phyloP scores from a whole-genome alignment of 2,797 vertebrate genomes.

The Numenius phaeopus region DNA sequence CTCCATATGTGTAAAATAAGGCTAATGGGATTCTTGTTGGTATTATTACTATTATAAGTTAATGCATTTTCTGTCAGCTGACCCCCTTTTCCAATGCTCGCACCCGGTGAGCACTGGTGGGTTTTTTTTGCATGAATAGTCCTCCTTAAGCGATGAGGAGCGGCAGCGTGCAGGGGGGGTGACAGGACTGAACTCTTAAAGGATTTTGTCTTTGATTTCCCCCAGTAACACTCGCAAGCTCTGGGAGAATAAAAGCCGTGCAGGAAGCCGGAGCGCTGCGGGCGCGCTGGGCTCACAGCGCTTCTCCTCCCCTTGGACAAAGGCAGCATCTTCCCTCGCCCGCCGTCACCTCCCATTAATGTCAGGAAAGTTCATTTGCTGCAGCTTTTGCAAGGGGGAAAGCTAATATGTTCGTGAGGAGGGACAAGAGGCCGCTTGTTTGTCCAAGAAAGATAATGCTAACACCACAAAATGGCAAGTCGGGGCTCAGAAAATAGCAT shows the following conservation, averaged over 20 bases:
- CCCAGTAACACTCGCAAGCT: neutral
- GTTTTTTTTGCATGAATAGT: neutral
- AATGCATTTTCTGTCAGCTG: neutral
- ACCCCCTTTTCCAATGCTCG: neutral
- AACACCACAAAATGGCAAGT: neutral
- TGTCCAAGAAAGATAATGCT: neutral
- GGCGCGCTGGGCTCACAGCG: neutral
- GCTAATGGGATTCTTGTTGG: neutral
- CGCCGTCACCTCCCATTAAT: neutral
- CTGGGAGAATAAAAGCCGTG: neutral
- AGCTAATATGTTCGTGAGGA: neutral
- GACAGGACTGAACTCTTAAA: neutral
- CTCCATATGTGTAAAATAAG: neutral
- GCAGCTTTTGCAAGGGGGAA: neutral
- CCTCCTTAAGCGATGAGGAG: neutral
- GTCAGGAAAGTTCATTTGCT: constrained; percentile 39
- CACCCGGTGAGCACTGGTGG: neutral
- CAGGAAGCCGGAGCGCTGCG: neutral
- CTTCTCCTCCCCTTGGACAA: neutral
- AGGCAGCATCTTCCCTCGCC: neutral
- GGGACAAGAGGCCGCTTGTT: neutral
- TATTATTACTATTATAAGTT: neutral
- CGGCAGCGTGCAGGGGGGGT: accelerated
- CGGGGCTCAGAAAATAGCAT: neutral
- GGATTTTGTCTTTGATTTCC: neutral